Base-by-base conservation (phyloP, 2,797 vertebrate species). In the Takifugu rubripes region DNA sequence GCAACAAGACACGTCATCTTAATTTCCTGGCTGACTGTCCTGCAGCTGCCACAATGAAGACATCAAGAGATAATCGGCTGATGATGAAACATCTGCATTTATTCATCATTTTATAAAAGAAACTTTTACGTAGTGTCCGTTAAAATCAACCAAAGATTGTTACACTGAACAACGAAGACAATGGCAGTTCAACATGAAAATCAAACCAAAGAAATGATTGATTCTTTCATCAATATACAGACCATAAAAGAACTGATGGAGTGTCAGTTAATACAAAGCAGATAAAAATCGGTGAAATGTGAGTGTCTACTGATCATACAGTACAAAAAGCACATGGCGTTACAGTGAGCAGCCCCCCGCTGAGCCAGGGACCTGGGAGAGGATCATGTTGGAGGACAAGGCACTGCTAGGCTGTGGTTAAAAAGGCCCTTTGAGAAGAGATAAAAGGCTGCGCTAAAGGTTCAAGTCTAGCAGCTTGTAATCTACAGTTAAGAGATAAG, bases 11-110 rank as follows among this genome's bases (percentile, higher is more conserved):
- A 40, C 29, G 50, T 61, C 64, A 52, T 56, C 31, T 66, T 54
- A 50, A 58, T 61, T 59, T 51, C 73, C 67, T 45, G 54, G 61
- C 56, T 49, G 44, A 50, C 36, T 68, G 72, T 65, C 64, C 71
- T 49, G 61, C 59, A 57, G 54, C 61, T 21, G 63, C 70, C 75
- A 75, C 66, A 86, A 85, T 81, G 59, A 87, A 83, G 76, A 89
- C 78, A 70, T 83, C 56, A 74, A 59, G 68, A 84, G 68, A 82
- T 65, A 46, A 70, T 62, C 42, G 64, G 68, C 75, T 58, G 72
- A 67, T 80, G 71, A 70, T 79, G 59, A 77, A 81, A 86, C 56
- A 69, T 69, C 50, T 78, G 21, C 17, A 71, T 90, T 89, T 90
- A 89, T 89, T 89, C 0, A 24, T 77, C 70, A 61, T 75, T 73